These are phyloP conservation scores for Sinodicranocentrus sp. DNA, from an alignment of 2,888 invertebrate genomes.

Conservation along the genomic window DNA sequence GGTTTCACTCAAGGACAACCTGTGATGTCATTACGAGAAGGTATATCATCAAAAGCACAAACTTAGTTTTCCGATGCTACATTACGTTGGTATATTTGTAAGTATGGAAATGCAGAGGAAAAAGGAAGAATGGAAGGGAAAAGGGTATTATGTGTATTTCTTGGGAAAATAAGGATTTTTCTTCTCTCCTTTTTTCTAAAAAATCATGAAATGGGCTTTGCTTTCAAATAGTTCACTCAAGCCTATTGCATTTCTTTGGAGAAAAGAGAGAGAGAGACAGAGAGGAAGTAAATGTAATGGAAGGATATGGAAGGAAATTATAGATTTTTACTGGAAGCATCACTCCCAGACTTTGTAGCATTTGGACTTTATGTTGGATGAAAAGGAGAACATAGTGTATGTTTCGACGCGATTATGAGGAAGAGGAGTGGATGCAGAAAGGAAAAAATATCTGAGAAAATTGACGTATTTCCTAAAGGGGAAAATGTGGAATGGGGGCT, in stretches of 20 bases:
- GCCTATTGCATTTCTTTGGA: constrained; percentile 14
- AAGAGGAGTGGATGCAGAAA: background rate
- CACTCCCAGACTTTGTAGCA: background rate
- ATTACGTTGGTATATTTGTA: no score
- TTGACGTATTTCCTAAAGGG: constrained; percentile 47
- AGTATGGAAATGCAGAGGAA: background rate
- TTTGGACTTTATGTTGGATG: background rate
- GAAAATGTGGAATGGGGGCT: constrained; percentile 37
- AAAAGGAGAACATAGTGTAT: constrained; percentile 1
- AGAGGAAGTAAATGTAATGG: constrained; percentile 44
- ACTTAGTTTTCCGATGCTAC: background rate
- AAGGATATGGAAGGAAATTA: constrained; percentile 47
- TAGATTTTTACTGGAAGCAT: constrained; percentile 24
- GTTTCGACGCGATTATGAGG: constrained; percentile 7
- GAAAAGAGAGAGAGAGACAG: constrained; percentile 37
- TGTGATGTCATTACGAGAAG: constrained; percentile 52
- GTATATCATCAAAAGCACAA: background rate
- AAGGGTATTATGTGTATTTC: constrained; percentile 14
- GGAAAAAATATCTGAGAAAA: constrained; percentile 27
- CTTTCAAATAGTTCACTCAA: constrained; percentile 20
- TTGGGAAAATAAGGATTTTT: constrained; percentile 23
- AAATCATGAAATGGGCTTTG: background rate
- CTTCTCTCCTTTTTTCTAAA: background rate
- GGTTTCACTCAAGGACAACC: constrained; percentile 50
- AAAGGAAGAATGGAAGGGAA: background rate